Evolutionary conservation across 2,888 invertebrate species (phyloP).

Genomic region (Exocentrus adspersus): DNA sequence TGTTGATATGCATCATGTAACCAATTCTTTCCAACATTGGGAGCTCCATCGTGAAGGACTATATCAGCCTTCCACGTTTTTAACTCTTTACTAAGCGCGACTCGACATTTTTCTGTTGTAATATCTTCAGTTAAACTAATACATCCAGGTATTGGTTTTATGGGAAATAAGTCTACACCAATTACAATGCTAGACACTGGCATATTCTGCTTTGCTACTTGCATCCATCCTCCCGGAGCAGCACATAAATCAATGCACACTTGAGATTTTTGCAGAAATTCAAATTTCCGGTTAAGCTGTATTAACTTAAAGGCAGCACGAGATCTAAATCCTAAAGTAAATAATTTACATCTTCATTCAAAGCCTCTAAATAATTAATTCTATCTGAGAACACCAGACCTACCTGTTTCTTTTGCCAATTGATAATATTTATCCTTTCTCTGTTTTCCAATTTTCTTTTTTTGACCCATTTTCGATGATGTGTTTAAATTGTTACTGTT

Average conservation of each 20-base stretch:
- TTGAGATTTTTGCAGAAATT: slow-evolving; percentile 94
- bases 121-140: slow-evolving; percentile 94
- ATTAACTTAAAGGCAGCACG: slow-evolving; percentile 99
- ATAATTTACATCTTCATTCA: no score
- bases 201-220: slow-evolving; percentile 97
- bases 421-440: slow-evolving; percentile 98
- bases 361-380: slow-evolving; percentile 5
- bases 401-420: slow-evolving; percentile 98
- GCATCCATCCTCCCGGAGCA: slow-evolving; percentile 99
- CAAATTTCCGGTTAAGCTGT: slow-evolving; percentile 96
- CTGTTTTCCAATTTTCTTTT: slow-evolving; percentile 96
- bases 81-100: slow-evolving; percentile 83
- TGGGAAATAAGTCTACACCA: slow-evolving; percentile 96
- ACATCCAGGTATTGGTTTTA: slow-evolving; percentile 89
- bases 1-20: slow-evolving; percentile 97
- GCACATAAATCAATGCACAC: slow-evolving; percentile 99
- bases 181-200: slow-evolving; percentile 94
- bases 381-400: slow-evolving; percentile 47
- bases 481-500: no score
- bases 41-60: slow-evolving; percentile 97
- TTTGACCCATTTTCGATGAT: slow-evolving; percentile 84
- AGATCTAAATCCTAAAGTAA: slow-evolving; percentile 85
- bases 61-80: slow-evolving; percentile 98
- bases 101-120: slow-evolving; percentile 92
- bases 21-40: slow-evolving; percentile 98